Evolutionary conservation across 2,888 invertebrate species (phyloP).

Genomic region (Eulithis testata): DNA sequence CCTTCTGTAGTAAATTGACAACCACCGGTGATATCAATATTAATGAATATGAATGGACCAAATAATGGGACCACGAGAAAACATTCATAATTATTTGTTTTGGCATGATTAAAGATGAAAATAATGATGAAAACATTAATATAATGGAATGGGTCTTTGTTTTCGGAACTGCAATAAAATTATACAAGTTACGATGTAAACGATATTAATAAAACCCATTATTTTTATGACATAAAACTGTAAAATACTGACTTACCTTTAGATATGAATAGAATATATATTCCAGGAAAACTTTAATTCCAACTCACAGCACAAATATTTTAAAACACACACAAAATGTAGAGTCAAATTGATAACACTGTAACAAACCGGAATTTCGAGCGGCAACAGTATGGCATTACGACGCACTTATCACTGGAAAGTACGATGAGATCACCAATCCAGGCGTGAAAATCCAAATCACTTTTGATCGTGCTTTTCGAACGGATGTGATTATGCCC

Average conservation of each 20-base stretch:
- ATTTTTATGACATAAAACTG: no score
- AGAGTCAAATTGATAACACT: slow-evolving; percentile 8
- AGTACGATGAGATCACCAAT: slow-evolving; percentile 30
- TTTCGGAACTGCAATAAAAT: no score
- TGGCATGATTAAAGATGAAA: neutral
- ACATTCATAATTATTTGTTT: neutral
- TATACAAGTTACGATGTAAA: neutral
- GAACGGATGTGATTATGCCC: slow-evolving; percentile 30
- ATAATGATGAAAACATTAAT: no score
- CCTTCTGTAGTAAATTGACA: slow-evolving; percentile 1
- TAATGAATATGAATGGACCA: slow-evolving; percentile 2
- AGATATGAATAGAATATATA: neutral
- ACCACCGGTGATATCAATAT: slow-evolving; percentile 4
- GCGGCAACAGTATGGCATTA: slow-evolving; percentile 16
- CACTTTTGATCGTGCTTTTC: slow-evolving; percentile 30
- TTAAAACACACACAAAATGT: slow-evolving; percentile 11
- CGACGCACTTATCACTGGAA: slow-evolving; percentile 32
- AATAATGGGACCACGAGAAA: neutral
- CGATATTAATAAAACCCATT: neutral
- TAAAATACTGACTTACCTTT: slow-evolving; percentile 9
- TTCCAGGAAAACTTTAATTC: slow-evolving; percentile 3
- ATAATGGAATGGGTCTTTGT: no score
- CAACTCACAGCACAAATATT: slow-evolving; percentile 13
- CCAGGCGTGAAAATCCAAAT: slow-evolving; percentile 33
- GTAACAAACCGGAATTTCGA: slow-evolving; percentile 10